Base-by-base conservation (phyloP, 2,113 vertebrate species). In the Tyto alba region DNA sequence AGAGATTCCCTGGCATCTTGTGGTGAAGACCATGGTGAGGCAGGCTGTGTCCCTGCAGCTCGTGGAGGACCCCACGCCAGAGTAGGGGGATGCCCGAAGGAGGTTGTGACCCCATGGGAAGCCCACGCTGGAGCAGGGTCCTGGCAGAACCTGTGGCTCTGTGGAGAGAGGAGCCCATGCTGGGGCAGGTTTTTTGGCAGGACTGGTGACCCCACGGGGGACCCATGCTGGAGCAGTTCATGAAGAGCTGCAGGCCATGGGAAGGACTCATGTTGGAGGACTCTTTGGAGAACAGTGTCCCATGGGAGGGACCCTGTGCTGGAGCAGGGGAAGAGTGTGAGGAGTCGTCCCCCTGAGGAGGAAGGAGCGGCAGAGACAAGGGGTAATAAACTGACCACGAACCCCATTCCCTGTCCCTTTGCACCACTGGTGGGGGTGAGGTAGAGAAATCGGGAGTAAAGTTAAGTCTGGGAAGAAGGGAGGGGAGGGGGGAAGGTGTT, bases 51-150 rank as follows among this genome's bases (percentile, higher is more conserved):
- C 32, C 41, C 60, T 62, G 41, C 25, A 27, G 32, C 32, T 14
- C 12, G 7, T 0, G 2, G 8, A 7, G 12, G 20, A 71, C 63
- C 50, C 36, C 55, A 62, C 19, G 7, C 4, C 1, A 1, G 26
- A 48, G n/a, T 30, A 87, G 21, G 13, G 9, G 32, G 26, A 34
- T 71, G 23, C 23, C 36, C 2, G 3, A 36, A 67, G 59, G 40
- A 73, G 16, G 40, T 22, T 78, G 66, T 67, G 66, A 55, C 2
- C 30, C 18, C 6, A 0, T 13, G 22, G 30, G 30, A 32, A 60
- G 11, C n/a, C 30, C 0, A 0, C 3, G 32, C 32, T 57, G 53
- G 43, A 57, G 41, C 56, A 88, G 23, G 23, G 4, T 57, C 14
- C 63, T 40, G 43, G 16, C 48, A 81, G 32, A 19, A 43, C 6